These are phyloP conservation scores for Mixornis gularis DNA, from an alignment of 2,113 vertebrate genomes.

Conservation along the genomic window DNA sequence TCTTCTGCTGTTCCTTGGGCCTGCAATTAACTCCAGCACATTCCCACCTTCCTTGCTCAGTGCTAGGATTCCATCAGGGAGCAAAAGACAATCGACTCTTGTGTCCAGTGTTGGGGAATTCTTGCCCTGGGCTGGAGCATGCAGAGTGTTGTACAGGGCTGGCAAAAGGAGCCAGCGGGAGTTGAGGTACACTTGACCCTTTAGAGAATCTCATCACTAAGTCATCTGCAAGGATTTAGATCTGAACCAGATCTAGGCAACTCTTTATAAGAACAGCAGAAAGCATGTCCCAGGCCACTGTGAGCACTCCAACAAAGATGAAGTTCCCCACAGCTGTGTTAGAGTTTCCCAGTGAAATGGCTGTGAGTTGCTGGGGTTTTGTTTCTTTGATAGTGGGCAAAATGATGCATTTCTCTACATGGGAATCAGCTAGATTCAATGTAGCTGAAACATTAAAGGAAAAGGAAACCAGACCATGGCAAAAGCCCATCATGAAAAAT, in stretches of 20 bases:
- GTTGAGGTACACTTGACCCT: accelerated
- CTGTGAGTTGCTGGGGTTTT: neutral
- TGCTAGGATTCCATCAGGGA: neutral
- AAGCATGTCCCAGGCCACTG: neutral
- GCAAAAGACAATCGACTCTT: neutral
- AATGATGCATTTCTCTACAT: neutral
- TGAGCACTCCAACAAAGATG: neutral
- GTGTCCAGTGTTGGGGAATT: accelerated
- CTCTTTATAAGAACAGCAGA: neutral
- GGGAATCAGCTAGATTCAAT: neutral
- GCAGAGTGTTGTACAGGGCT: neutral
- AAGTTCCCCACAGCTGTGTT: neutral
- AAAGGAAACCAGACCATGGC: neutral
- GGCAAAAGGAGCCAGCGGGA: neutral
- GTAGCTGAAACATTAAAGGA: neutral
- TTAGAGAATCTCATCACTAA: neutral
- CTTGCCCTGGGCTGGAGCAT: neutral
- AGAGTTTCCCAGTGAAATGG: neutral
- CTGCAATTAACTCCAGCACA: neutral
- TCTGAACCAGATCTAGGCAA: neutral
- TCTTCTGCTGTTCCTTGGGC: neutral
- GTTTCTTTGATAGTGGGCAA: neutral
- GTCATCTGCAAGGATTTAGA: neutral
- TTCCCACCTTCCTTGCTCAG: neutral
- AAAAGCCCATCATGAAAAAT: neutral